Evolutionary conservation across 2,797 vertebrate species (phyloP).

Genomic region (Brachyalestes nurse): DNA sequence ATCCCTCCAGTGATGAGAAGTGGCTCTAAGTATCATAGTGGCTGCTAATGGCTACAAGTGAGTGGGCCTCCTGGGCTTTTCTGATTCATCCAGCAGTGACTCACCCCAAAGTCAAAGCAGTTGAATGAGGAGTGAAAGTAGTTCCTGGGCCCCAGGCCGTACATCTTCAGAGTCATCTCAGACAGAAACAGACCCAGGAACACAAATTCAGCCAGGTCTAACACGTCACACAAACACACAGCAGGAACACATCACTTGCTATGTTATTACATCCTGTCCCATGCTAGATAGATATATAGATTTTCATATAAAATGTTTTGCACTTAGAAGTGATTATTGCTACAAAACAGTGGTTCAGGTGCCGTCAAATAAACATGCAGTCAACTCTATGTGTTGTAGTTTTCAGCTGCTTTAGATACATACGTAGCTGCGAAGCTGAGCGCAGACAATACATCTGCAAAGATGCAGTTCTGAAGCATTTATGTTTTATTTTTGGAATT

Average conservation of each 20-base stretch:
- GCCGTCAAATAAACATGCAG: not conserved
- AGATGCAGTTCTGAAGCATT: too few relatives aligned
- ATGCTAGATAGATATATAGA: not conserved
- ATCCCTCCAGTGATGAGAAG: conserved; percentile 8
- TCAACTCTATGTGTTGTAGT: too few relatives aligned
- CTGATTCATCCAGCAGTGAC: conserved; percentile 60
- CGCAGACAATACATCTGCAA: too few relatives aligned
- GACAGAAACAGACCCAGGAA: conserved; percentile 96
- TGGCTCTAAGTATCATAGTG: conserved; percentile 29
- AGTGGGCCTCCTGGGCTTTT: not conserved
- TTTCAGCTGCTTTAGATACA: too few relatives aligned
- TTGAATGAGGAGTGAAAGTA: conserved; percentile 99
- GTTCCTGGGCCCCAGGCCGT: conserved; percentile 90
- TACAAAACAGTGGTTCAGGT: not conserved
- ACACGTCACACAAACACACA: conserved; percentile 13
- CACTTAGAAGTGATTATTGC: not conserved
- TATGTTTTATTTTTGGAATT: too few relatives aligned
- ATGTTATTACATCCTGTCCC: not conserved
- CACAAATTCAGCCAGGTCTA: conserved; percentile 92
- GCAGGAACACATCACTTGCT: not conserved
- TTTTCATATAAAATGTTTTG: not conserved
- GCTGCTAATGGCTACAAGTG: conserved; percentile 35
- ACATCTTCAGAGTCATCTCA: conserved; percentile 98
- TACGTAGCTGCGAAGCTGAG: too few relatives aligned
- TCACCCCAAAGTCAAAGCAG: conserved; percentile 98